Conservation (phyloP, 2,113 vertebrate genomes). For the Pterocles gutturalis region DNA sequence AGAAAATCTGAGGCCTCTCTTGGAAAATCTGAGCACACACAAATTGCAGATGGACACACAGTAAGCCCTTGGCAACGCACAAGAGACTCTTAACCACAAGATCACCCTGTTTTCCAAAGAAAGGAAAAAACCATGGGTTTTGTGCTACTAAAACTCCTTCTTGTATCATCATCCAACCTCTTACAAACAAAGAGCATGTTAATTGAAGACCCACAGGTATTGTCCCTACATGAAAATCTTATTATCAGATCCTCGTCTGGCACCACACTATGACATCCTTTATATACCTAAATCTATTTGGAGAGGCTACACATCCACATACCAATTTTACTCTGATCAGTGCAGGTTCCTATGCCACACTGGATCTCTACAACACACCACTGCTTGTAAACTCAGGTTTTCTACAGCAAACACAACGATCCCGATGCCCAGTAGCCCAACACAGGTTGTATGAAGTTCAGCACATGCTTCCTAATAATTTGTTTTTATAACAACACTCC, state of each 20-base stretch:
- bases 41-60: background rate
- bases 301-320: background rate
- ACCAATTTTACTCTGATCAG: background rate
- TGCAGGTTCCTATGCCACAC: background rate
- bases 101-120: background rate
- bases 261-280: background rate
- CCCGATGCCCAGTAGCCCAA: background rate
- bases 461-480: background rate
- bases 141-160: background rate
- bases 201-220: background rate
- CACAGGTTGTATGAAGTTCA: background rate
- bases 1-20: background rate
- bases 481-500: background rate
- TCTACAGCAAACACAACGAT: background rate
- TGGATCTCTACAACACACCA: background rate
- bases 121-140: background rate
- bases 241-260: background rate
- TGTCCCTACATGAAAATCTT: background rate
- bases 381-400: background rate
- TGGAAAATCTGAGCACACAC: constrained; percentile 22
- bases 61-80: constrained; percentile 7
- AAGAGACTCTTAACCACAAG: background rate
- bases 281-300: background rate
- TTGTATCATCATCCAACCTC: background rate
- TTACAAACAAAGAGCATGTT: background rate